Evolutionary conservation across 2,888 invertebrate genomes (phyloP).

Genomic region (Lomographa bimaculata): DNA sequence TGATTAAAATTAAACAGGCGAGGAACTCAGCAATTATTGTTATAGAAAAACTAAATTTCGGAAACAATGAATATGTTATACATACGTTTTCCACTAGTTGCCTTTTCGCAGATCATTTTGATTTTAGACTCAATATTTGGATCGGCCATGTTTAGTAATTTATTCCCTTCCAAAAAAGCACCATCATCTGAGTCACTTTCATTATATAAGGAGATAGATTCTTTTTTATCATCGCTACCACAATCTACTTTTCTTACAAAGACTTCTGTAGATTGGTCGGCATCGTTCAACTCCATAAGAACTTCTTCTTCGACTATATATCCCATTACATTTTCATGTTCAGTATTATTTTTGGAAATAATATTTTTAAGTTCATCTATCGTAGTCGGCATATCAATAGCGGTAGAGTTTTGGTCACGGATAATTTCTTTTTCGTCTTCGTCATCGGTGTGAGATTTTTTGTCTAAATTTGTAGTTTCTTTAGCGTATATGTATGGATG

Average conservation of each 20-base stretch:
- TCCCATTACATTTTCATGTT: too few species aligned
- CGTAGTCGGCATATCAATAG: too few species aligned
- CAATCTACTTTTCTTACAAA: not conserved
- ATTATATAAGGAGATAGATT: not conserved
- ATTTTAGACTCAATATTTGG: conserved; percentile 9
- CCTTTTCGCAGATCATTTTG: conserved; percentile 2
- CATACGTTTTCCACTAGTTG: conserved; percentile 7
- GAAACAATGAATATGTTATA: too few species aligned
- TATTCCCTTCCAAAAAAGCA: too few species aligned
- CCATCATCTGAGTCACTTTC: conserved; percentile 1
- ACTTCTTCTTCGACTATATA: not conserved
- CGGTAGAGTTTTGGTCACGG: too few species aligned
- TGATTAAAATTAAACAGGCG: too few species aligned
- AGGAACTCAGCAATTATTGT: too few species aligned
- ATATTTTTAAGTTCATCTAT: too few species aligned
- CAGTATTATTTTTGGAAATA: too few species aligned
- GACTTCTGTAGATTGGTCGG: not conserved
- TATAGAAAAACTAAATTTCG: too few species aligned
- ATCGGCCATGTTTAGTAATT: conserved; percentile 3
- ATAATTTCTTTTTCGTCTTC: not conserved
- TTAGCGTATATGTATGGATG: conserved; percentile 12
- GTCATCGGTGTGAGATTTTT: not conserved
- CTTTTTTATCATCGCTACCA: not conserved
- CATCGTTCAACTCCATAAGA: not conserved
- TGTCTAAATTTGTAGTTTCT: conserved; percentile 1